These are phyloP conservation scores for Varroa destructor DNA, from an alignment of 1,140 invertebrate species.

Conservation along the genomic window DNA sequence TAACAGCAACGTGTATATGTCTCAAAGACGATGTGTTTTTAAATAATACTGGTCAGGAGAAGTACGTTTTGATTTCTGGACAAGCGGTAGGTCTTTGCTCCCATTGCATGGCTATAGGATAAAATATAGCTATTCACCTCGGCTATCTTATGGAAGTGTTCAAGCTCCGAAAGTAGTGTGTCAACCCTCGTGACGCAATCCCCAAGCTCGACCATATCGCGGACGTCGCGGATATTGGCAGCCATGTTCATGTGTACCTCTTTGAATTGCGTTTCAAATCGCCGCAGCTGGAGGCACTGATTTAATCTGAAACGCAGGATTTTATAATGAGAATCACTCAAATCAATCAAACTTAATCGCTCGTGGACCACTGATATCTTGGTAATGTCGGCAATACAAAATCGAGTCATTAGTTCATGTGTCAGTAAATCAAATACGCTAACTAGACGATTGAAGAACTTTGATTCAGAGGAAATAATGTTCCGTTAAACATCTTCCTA, in stretches of 20 bases:
- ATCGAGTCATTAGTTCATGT: too few species aligned
- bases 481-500: too few species aligned
- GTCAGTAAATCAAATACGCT: too few species aligned
- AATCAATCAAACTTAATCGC: too few species aligned
- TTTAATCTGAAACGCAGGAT: constrained; percentile 44
- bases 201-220: constrained; percentile 61
- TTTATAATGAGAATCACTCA: too few species aligned
- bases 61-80: too few species aligned
- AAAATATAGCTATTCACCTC: constrained; percentile 44
- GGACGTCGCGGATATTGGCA: constrained; percentile 40
- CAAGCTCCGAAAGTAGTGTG: constrained; percentile 58
- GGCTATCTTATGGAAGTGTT: constrained; percentile 59
- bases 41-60: background rate
- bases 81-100: too few species aligned
- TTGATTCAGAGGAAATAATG: too few species aligned
- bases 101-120: background rate
- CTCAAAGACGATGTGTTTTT: background rate
- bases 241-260: constrained; percentile 49
- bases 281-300: constrained; percentile 70
- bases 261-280: constrained; percentile 75
- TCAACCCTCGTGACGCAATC: constrained; percentile 65
- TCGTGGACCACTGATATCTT: too few species aligned
- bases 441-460: too few species aligned
- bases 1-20: constrained; percentile 24
- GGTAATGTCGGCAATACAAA: too few species aligned